A percentile compares a stretch with the other conserved stretches of the same genome.
Evolutionary conservation across 2,113 vertebrate genomes (phyloP).

Genomic region (Pluvianellus socialis): DNA sequence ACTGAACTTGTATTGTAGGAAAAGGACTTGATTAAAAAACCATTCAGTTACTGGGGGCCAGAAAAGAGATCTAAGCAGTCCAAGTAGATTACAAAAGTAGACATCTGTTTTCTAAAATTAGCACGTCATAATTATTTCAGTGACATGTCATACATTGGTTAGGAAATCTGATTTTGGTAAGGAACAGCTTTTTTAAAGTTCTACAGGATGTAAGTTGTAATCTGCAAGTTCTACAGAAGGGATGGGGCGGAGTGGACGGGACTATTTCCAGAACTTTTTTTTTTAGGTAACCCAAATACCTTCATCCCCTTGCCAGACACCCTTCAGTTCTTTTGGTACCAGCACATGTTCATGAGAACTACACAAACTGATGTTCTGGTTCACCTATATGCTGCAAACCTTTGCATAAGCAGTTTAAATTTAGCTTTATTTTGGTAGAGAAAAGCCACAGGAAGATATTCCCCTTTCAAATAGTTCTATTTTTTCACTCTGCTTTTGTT

Average conservation of each 20-base stretch:
- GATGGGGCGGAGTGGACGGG: accelerated
- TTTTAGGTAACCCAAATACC: neutral
- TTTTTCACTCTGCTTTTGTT: neutral
- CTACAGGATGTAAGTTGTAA: neutral
- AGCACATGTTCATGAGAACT: neutral
- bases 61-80: neutral
- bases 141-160: neutral
- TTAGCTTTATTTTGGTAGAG: neutral
- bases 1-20: neutral
- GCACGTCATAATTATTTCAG: neutral
- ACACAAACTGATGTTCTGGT: neutral
- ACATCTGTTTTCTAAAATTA: neutral
- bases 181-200: neutral
- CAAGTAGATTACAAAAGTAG: neutral
- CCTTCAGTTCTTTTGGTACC: neutral
- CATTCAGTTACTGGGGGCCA: neutral
- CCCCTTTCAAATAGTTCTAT: neutral
- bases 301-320: neutral
- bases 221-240: neutral
- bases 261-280: neutral
- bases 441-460: neutral
- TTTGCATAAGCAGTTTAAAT: neutral
- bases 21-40: neutral
- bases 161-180: neutral
- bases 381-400: neutral